Evolutionary conservation across 2,888 invertebrate species (phyloP).

Genomic region (Argynnis bischoffii): DNA sequence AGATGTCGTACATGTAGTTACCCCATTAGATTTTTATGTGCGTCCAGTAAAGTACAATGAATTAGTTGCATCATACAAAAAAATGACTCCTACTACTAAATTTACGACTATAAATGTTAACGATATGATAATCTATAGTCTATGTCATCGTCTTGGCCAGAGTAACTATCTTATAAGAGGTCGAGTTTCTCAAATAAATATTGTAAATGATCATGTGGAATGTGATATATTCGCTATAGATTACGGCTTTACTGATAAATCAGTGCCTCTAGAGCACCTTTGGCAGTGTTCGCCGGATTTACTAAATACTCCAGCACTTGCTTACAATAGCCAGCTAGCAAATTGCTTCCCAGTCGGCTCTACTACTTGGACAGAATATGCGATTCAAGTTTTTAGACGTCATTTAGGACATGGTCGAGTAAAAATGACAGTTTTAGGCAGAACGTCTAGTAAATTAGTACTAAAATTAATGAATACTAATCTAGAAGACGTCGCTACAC

Average conservation of each 20-base stretch:
- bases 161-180: conserved; percentile 26
- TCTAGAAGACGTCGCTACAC: conserved; percentile 48
- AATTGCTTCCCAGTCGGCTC: conserved; percentile 43
- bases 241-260: conserved; percentile 46
- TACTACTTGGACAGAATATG: conserved; percentile 34
- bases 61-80: conserved; percentile 7
- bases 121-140: conserved; percentile 27
- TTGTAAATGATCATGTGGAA: conserved; percentile 16
- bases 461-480: conserved; percentile 46
- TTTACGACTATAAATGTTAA: conserved; percentile 2
- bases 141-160: neutral
- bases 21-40: conserved; percentile 46
- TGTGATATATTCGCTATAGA: conserved; percentile 48
- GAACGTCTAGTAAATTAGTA: conserved; percentile 35
- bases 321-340: conserved; percentile 45
- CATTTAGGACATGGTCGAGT: conserved; percentile 45
- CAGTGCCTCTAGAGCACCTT: conserved; percentile 38
- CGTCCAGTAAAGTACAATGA: conserved; percentile 35
- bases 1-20: conserved; percentile 44
- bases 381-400: conserved; percentile 45
- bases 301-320: conserved; percentile 40
- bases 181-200: conserved; percentile 35
- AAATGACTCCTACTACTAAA: conserved; percentile 14
- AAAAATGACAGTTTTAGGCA: conserved; percentile 43
- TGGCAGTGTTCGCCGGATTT: conserved; percentile 29